phyloP scores from a whole-genome alignment of 2,113 vertebrate species.

The Theristicus caerulescens region DNA sequence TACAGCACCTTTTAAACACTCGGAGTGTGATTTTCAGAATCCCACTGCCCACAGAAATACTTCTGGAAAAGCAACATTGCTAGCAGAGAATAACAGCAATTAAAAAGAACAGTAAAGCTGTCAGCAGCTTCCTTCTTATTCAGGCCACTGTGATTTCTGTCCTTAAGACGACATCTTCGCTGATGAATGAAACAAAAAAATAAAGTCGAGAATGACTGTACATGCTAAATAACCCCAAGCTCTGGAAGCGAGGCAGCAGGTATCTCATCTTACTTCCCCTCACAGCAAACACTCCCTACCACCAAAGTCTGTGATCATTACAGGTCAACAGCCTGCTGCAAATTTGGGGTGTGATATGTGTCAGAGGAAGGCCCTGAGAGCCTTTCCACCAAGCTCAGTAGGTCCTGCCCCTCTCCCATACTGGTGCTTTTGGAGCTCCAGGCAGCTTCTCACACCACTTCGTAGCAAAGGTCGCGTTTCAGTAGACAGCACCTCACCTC shows the following conservation, averaged over 20 bases:
- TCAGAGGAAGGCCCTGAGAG: background rate
- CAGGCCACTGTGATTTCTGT: background rate
- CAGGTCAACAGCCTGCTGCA: background rate
- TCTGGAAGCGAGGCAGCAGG: background rate
- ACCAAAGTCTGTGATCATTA: background rate
- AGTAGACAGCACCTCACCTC: background rate
- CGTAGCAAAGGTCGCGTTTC: background rate
- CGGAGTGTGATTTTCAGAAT: background rate
- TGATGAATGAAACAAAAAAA: background rate
- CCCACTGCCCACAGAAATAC: background rate
- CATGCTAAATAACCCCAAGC: background rate
- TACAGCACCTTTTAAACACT: background rate
- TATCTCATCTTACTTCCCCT: background rate
- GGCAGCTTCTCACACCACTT: background rate
- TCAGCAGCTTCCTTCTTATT: background rate
- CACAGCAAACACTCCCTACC: background rate
- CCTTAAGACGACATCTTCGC: background rate
- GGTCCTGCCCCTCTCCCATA: background rate
- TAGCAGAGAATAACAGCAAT: background rate
- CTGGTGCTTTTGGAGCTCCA: background rate
- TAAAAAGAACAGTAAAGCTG: background rate
- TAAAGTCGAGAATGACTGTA: background rate
- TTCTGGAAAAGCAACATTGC: background rate
- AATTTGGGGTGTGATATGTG: background rate
- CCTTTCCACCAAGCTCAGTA: background rate